Percentiles rank a stretch among this genome's conserved stretches.
Conservation (phyloP, 2,888 invertebrate genomes). For the Cryptus viduatorius region DNA sequence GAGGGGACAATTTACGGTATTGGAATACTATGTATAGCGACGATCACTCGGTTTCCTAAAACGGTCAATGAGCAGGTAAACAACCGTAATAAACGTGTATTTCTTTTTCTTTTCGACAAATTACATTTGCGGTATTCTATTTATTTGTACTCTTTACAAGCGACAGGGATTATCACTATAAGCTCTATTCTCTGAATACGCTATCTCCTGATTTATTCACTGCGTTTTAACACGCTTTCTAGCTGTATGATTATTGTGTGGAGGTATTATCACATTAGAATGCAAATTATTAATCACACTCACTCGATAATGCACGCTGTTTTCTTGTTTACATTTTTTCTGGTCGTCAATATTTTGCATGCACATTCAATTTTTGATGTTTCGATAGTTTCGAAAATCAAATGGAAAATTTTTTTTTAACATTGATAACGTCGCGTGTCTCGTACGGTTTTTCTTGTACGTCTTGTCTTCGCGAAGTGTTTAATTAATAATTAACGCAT, state of each 20-base stretch:
- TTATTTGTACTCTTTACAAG: slow-evolving; percentile 28
- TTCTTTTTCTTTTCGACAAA: slow-evolving; percentile 15
- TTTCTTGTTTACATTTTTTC: neutral
- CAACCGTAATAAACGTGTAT: slow-evolving; percentile 2
- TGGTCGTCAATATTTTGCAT: slow-evolving; percentile 28
- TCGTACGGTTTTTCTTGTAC: slow-evolving; percentile 17
- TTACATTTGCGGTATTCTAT: slow-evolving; percentile 9
- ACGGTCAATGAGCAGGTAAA: slow-evolving; percentile 12
- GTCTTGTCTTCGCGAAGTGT: slow-evolving; percentile 37
- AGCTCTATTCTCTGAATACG: slow-evolving; percentile 24
- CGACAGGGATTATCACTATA: slow-evolving; percentile 20
- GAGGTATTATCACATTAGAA: neutral
- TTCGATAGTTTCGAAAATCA: slow-evolving; percentile 3
- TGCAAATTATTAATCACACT: slow-evolving; percentile 5
- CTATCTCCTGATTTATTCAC: slow-evolving; percentile 15
- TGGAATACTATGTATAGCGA: slow-evolving; percentile 35
- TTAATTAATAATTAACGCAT: neutral
- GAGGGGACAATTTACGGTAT: slow-evolving; percentile 23
- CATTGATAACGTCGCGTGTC: slow-evolving; percentile 11
- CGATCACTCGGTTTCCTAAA: slow-evolving; percentile 40
- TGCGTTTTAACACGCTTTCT: neutral
- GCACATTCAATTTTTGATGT: slow-evolving; percentile 53
- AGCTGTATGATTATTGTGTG: neutral
- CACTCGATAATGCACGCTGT: neutral
- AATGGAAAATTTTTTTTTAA: slow-evolving; percentile 7